These are phyloP conservation scores for Cherax quadricarinatus DNA, from an alignment of 1,140 invertebrate genomes.

Conservation along the genomic window DNA sequence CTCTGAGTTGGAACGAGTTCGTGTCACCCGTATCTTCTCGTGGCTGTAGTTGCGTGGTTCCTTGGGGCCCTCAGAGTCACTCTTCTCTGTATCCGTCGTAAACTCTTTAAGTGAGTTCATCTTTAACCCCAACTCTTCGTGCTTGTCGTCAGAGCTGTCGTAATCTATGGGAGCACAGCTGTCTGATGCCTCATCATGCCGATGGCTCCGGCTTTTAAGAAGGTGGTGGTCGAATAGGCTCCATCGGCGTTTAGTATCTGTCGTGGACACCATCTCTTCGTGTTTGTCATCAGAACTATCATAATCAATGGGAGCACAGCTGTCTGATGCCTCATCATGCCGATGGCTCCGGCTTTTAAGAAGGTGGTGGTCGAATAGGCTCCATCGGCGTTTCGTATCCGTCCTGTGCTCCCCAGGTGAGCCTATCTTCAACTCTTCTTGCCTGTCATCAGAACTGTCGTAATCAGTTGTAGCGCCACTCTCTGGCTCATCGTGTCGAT, in stretches of 20 bases:
- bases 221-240: conserved; percentile 35
- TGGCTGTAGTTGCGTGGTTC: background rate
- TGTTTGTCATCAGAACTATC: background rate
- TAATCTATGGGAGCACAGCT: background rate
- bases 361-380: conserved; percentile 26
- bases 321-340: background rate
- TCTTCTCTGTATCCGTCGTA: background rate
- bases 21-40: conserved; percentile 4
- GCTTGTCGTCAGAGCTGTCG: background rate
- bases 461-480: background rate
- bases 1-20: conserved; percentile 51
- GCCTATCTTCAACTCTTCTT: too few species aligned
- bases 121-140: background rate
- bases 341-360: background rate
- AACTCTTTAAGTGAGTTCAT: background rate
- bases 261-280: too few species aligned
- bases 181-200: background rate
- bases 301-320: too few species aligned
- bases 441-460: background rate
- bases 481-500: background rate
- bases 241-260: background rate
- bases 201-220: background rate
- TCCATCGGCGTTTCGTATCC: conserved; percentile 35
- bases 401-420: too few species aligned
- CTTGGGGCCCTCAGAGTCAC: background rate